These are phyloP conservation scores for Tangara arthus DNA, from an alignment of 2,797 vertebrate species.

Conservation along the genomic window DNA sequence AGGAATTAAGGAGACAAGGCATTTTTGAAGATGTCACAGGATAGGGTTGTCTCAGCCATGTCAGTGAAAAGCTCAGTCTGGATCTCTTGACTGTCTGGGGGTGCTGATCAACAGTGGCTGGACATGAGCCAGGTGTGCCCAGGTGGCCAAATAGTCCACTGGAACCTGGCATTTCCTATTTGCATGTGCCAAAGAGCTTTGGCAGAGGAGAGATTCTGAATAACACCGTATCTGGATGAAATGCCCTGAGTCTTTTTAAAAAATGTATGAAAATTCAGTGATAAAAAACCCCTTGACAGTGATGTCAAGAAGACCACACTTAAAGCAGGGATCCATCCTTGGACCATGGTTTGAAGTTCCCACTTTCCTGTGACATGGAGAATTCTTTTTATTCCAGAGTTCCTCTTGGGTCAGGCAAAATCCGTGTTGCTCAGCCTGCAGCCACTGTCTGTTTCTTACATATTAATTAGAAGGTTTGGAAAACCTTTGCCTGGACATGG, in stretches of 20 bases:
- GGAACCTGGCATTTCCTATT: neutral
- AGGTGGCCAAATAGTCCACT: neutral
- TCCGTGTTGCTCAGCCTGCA: neutral
- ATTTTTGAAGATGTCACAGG: neutral
- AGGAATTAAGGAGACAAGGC: neutral
- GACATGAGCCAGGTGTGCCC: neutral
- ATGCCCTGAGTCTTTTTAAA: rapidly evolving
- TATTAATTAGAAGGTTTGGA: neutral
- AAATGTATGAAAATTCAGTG: neutral
- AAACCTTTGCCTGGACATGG: neutral
- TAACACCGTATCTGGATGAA: neutral
- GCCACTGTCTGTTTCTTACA: neutral
- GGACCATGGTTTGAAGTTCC: neutral
- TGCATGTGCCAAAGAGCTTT: neutral
- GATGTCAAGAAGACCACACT: neutral
- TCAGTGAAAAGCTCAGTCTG: neutral
- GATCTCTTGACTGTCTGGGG: neutral
- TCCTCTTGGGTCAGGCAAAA: neutral
- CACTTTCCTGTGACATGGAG: neutral
- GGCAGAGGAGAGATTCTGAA: neutral
- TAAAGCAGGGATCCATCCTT: neutral
- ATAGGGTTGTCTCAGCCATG: neutral
- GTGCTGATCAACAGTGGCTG: neutral
- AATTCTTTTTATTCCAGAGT: neutral
- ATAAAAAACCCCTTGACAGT: neutral